A percentile compares a stretch with the other conserved stretches of the same genome.
Conservation (phyloP, 2,113 vertebrate genomes). For the Greenwoodochromis staneri region DNA sequence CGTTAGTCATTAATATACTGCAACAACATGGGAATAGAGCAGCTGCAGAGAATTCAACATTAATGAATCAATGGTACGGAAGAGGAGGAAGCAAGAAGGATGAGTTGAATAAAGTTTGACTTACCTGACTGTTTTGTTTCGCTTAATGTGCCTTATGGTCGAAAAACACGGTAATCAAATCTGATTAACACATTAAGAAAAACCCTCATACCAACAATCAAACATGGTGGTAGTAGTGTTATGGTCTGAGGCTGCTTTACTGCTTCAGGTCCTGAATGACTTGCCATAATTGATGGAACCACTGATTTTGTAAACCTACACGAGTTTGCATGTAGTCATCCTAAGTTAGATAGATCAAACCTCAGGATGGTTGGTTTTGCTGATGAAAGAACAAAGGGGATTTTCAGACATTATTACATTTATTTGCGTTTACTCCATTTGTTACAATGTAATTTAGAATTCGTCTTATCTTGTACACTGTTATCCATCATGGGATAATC, state of each 20-base stretch:
- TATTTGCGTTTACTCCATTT: neutral
- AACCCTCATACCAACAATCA: neutral
- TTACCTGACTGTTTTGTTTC: neutral
- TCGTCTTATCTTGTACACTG: neutral
- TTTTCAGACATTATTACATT: neutral
- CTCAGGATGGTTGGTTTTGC: neutral
- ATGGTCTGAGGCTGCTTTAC: neutral
- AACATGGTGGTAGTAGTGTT: neutral
- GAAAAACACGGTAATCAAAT: neutral
- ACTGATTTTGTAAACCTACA: neutral
- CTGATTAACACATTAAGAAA: neutral
- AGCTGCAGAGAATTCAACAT: neutral
- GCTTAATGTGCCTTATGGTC: accelerated
- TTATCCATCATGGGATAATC: neutral
- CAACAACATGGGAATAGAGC: neutral
- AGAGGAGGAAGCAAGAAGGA: neutral
- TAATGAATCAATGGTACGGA: accelerated
- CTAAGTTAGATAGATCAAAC: neutral
- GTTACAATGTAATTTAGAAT: neutral
- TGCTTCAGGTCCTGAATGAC: neutral
- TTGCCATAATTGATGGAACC: neutral
- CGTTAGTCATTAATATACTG: neutral
- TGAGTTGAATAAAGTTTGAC: neutral
- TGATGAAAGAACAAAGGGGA: neutral
- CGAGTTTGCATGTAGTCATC: neutral